These are phyloP conservation scores for Tenthredo mesomela DNA, from an alignment of 2,888 invertebrate species.

Conservation along the genomic window DNA sequence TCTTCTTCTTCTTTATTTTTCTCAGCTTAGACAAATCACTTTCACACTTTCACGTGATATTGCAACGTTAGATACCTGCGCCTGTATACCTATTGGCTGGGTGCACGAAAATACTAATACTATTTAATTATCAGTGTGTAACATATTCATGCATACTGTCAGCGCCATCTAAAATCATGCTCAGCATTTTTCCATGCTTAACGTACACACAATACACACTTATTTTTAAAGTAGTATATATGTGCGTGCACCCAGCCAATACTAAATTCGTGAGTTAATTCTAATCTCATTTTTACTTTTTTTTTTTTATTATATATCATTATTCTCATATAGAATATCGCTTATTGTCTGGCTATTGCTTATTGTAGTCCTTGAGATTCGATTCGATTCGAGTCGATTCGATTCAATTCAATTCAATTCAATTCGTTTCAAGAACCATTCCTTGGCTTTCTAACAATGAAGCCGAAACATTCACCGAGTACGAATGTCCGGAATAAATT, in stretches of 20 bases:
- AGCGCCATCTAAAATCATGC: too few species aligned
- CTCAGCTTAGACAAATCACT: background rate
- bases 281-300: background rate
- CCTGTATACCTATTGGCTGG: too few species aligned
- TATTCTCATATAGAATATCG: background rate
- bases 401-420: background rate
- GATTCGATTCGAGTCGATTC: background rate
- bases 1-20: background rate
- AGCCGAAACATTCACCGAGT: slow-evolving; percentile 4
- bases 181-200: too few species aligned
- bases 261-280: background rate
- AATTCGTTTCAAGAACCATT: background rate
- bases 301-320: background rate
- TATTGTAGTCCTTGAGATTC: slow-evolving; percentile 6
- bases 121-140: too few species aligned
- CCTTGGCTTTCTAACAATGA: background rate
- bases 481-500: background rate
- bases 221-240: too few species aligned
- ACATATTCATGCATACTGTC: too few species aligned
- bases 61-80: background rate
- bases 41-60: background rate
- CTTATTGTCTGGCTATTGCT: background rate
- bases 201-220: too few species aligned
- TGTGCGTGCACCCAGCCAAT: too few species aligned
- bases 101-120: too few species aligned